Evolutionary conservation across 2,797 vertebrate species (phyloP).

Genomic region (Notolabrus celidotus): DNA sequence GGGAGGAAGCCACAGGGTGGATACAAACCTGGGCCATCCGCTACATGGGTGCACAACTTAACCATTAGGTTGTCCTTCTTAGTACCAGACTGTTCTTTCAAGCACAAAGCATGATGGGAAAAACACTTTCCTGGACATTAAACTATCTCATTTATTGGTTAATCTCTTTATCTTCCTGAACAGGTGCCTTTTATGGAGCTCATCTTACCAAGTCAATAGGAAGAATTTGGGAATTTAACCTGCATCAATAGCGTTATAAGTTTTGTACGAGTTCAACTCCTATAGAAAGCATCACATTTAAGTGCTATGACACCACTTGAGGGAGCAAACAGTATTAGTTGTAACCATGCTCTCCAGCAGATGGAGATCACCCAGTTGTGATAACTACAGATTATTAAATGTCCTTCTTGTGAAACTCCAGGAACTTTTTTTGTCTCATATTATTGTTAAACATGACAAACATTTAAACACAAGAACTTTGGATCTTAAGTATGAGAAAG

Average conservation of each 20-base stretch:
- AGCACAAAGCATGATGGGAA: background rate
- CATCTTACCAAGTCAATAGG: background rate
- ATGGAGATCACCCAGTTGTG: background rate
- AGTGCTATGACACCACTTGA: no score
- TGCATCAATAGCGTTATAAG: no score
- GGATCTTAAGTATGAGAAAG: conserved; percentile 3
- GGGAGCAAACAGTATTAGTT: background rate
- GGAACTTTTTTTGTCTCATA: background rate
- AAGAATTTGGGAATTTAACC: no score
- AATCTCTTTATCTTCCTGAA: background rate
- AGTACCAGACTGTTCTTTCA: no score
- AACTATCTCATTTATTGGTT: background rate
- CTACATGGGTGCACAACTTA: no score
- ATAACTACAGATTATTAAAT: background rate
- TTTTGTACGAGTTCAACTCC: no score
- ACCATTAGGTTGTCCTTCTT: no score
- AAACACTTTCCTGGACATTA: background rate
- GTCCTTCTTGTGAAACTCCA: background rate
- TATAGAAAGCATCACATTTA: no score
- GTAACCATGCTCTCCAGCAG: background rate
- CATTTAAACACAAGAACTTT: background rate
- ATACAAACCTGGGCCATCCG: no score
- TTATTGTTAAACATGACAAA: background rate
- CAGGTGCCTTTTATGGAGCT: background rate
- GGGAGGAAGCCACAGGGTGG: no score